Conservation (phyloP, 2,888 invertebrate genomes). For the Cryptus armator region DNA sequence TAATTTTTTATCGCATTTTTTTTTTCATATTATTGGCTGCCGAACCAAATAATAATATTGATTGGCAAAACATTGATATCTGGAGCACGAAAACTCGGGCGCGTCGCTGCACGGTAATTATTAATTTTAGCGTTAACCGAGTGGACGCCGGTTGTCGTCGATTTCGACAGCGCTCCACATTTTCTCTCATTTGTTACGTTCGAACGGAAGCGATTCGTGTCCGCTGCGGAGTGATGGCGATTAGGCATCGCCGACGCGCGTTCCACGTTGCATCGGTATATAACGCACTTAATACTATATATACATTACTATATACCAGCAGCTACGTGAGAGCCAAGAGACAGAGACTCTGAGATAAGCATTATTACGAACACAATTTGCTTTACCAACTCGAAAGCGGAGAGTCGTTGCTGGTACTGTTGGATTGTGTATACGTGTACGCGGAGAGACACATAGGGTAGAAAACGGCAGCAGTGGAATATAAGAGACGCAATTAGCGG, state of each 20-base stretch:
- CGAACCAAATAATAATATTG: neutral
- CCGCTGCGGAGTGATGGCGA: constrained; percentile 35
- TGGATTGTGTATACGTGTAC: neutral
- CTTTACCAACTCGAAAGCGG: constrained; percentile 57
- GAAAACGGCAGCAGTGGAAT: constrained; percentile 26
- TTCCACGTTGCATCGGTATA: constrained; percentile 28
- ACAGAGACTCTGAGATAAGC: constrained; percentile 45
- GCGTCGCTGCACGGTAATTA: neutral
- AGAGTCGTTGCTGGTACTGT: constrained; percentile 29
- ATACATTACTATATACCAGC: too few relatives aligned
- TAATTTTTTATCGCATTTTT: too few relatives aligned
- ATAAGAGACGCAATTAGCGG: constrained; percentile 61
- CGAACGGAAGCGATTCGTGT: constrained; percentile 47
- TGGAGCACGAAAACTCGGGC: neutral
- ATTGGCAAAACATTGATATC: too few relatives aligned
- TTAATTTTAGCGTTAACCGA: constrained; percentile 1
- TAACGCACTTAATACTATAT: neutral
- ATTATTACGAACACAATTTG: constrained; percentile 60
- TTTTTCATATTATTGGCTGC: too few relatives aligned
- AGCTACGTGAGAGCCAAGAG: constrained; percentile 34
- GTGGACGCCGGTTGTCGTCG: neutral
- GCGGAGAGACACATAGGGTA: neutral
- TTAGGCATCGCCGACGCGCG: constrained; percentile 48
- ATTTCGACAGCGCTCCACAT: constrained; percentile 41
- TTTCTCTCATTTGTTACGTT: constrained; percentile 19